Evolutionary conservation across 2,888 invertebrate species (phyloP), one percentile per base, ranked within the genome.

Genomic region (Drosophila incognita): DNA sequence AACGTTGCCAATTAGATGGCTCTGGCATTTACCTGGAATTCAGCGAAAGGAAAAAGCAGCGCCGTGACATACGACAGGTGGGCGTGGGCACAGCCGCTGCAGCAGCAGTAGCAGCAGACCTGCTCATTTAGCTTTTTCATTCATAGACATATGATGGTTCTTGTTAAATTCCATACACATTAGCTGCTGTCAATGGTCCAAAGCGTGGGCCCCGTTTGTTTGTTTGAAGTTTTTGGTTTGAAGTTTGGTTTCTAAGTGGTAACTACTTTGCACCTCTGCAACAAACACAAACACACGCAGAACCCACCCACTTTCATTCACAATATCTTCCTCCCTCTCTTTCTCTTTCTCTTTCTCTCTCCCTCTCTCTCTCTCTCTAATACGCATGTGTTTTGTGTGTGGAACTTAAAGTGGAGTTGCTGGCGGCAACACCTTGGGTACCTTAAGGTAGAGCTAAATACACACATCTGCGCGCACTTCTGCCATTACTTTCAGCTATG

Each of bases 201-300:
- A 53, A 77, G 74, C 66, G 59, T 60, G 46, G 46, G 49, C 35
- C 35, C 21, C 56, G 62, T 69, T 61, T 79, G 84, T 86, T 83
- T 86, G 84, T 82, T 83, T 79, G 79, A 79, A 87, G 77, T 76
- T 74, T 76, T 60, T 61, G 56, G 36, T 53, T 53, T 33, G n/a
- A 15, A 27, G 13, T 46, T 51, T 29, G 18, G 6, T 29, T n/a
- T 29, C 79, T 82, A 89, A 89, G 87, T 86, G 85, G 84, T 87
- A 87, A 83, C 87, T 87, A 89, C 89, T 89, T 89, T 86, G 84
- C 89, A 87, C 89, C 89, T 88, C 70, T 69, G 70, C 69, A 56
- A 13, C 70, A 65, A 73, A 69, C 82, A 79, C 84, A 79, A 79
- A 46, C 48, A 52, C 70, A 52, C 62, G 35, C 60, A 46, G 31